Percentiles rank a stretch among this genome's conserved stretches.
phyloP scores from a whole-genome alignment of 2,113 vertebrate species.

The Mugil cephalus region DNA sequence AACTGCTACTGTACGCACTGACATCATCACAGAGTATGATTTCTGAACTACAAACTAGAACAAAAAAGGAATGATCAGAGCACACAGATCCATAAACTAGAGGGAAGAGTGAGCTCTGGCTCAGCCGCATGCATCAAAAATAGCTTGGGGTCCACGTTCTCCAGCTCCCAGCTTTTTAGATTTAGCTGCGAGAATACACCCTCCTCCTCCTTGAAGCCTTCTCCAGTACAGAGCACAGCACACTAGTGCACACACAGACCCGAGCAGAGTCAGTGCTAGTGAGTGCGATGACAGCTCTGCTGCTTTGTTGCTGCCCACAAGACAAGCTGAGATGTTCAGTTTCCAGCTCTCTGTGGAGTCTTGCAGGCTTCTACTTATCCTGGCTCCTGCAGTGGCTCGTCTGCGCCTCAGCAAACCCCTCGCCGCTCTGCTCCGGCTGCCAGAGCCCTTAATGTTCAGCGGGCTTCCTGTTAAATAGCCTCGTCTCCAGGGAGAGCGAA shows the following conservation, averaged over 20 bases:
- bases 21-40: no score
- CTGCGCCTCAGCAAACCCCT: slow-evolving; percentile 41
- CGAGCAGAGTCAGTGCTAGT: slow-evolving; percentile 51
- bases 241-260: slow-evolving; percentile 19
- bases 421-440: slow-evolving; percentile 44
- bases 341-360: slow-evolving; percentile 45
- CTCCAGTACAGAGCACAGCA: slow-evolving; percentile 11
- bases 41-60: neutral
- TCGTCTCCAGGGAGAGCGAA: slow-evolving; percentile 54
- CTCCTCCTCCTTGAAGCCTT: slow-evolving; percentile 26
- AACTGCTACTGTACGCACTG: no score
- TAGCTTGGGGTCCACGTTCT: slow-evolving; percentile 26
- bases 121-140: slow-evolving; percentile 37
- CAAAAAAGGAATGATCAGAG: neutral
- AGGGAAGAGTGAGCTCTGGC: neutral
- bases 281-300: slow-evolving; percentile 71
- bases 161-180: slow-evolving; percentile 27
- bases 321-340: slow-evolving; percentile 63
- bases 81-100: neutral
- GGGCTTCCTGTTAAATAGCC: slow-evolving; percentile 64
- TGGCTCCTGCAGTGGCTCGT: slow-evolving; percentile 47
- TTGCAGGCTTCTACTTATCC: slow-evolving; percentile 58
- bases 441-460: slow-evolving; percentile 68
- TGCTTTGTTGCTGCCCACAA: slow-evolving; percentile 56
- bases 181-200: slow-evolving; percentile 30